Conservation (phyloP, 2,888 invertebrate species). For the Malacosoma neustria region DNA sequence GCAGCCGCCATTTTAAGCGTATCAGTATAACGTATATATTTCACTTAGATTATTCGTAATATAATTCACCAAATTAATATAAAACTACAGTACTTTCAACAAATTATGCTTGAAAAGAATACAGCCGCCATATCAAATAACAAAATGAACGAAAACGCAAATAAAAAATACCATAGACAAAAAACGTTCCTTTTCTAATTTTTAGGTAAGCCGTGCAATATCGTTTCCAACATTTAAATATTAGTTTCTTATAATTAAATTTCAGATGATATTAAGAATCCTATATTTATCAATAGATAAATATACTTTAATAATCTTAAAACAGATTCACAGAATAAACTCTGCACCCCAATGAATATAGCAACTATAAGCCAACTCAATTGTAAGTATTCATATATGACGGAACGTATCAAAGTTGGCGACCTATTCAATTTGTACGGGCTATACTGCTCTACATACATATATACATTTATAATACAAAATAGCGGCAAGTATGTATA, state of each 20-base stretch:
- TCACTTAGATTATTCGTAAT: constrained; percentile 11
- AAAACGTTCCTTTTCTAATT: constrained; percentile 28
- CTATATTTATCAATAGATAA: too few relatives aligned
- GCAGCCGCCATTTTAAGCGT: constrained; percentile 64
- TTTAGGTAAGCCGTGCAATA: constrained; percentile 11
- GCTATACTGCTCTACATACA: constrained; percentile 44
- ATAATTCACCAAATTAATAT: not conserved
- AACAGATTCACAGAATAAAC: too few relatives aligned
- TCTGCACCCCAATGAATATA: too few relatives aligned
- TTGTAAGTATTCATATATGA: constrained; percentile 17
- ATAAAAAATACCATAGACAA: constrained; percentile 54
- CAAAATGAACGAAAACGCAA: not conserved
- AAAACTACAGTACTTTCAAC: not conserved
- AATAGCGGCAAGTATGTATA: constrained; percentile 68
- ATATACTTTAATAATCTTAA: too few relatives aligned
- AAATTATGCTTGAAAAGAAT: not conserved
- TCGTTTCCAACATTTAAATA: too few relatives aligned
- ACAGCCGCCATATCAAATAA: not conserved
- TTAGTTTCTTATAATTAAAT: too few relatives aligned
- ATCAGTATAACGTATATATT: too few relatives aligned
- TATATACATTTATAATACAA: constrained; percentile 35
- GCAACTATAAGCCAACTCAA: not conserved
- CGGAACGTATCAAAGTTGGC: constrained; percentile 36
- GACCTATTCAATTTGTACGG: constrained; percentile 43
- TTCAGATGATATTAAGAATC: too few relatives aligned